Conservation (phyloP, 2,888 invertebrate genomes). For the Dioctria linearis region DNA sequence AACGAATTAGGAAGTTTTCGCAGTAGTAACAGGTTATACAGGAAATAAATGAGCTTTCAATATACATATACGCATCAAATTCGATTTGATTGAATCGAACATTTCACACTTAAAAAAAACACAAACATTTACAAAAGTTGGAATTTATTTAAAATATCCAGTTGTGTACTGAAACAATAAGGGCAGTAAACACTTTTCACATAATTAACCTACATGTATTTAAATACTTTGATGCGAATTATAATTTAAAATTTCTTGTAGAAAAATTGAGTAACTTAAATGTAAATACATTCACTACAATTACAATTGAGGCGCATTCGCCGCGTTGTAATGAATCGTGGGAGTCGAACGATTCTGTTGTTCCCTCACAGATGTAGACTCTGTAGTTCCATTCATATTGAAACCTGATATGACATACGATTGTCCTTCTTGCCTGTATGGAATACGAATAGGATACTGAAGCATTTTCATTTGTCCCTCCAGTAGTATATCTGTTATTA, state of each 20-base stretch:
- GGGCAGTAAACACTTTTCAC: neutral
- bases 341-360: constrained; percentile 54
- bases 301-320: constrained; percentile 56
- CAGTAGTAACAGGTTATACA: too few relatives aligned
- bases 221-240: neutral
- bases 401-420: constrained; percentile 56
- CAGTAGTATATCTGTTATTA: constrained; percentile 69
- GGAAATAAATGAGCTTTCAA: too few relatives aligned
- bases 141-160: neutral
- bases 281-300: constrained; percentile 1
- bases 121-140: too few relatives aligned
- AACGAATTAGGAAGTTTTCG: too few relatives aligned
- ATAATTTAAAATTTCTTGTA: neutral
- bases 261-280: constrained; percentile 32
- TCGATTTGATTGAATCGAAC: too few relatives aligned
- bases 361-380: constrained; percentile 42
- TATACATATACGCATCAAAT: too few relatives aligned
- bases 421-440: constrained; percentile 53
- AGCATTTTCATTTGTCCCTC: constrained; percentile 70
- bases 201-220: constrained; percentile 2
- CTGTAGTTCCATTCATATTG: constrained; percentile 55
- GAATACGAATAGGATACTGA: constrained; percentile 57
- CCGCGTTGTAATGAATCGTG: constrained; percentile 56
- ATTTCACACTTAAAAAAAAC: too few relatives aligned
- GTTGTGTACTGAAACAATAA: neutral